These are phyloP conservation scores for Aricia agestis DNA, from an alignment of 1,140 invertebrate genomes.

Conservation along the genomic window DNA sequence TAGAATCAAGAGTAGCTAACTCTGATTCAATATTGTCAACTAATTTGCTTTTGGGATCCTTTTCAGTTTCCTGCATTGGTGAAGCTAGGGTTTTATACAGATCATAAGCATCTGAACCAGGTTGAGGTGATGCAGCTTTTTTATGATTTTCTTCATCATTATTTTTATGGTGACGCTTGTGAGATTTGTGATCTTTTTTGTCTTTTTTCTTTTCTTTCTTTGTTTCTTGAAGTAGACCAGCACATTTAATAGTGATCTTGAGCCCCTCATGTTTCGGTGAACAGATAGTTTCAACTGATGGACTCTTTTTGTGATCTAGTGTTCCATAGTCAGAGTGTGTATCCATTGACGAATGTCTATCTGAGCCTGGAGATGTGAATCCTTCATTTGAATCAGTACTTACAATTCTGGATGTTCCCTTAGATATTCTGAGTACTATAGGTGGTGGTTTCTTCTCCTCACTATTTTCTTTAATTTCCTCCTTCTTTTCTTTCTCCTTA, in stretches of 20 bases:
- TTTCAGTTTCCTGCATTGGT: conserved; percentile 48
- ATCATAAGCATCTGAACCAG: conserved; percentile 73
- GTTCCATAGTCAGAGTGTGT: conserved; percentile 57
- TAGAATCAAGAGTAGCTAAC: conserved; percentile 58
- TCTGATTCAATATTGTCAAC: conserved; percentile 61
- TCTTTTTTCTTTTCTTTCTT: conserved; percentile 74
- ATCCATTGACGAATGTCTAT: conserved; percentile 69
- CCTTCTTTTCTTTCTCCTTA: conserved; percentile 41
- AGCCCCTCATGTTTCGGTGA: conserved; percentile 71
- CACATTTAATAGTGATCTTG: conserved; percentile 73
- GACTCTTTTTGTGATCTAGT: conserved; percentile 61
- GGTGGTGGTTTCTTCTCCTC: conserved; percentile 75
- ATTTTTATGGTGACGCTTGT: conserved; percentile 66
- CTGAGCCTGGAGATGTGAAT: conserved; percentile 71
- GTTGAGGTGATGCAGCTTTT: conserved; percentile 71
- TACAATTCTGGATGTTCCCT: conserved; percentile 79
- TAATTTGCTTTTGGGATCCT: conserved; percentile 43
- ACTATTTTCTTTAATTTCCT: conserved; percentile 27
- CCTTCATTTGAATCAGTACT: conserved; percentile 80
- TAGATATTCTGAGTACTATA: conserved; percentile 79
- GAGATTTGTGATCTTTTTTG: conserved; percentile 65
- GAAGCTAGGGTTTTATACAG: conserved; percentile 72
- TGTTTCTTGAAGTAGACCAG: conserved; percentile 71
- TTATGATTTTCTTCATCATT: conserved; percentile 62
- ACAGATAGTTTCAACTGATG: conserved; percentile 63